Percentiles rank a stretch among this genome's conserved stretches.
These are phyloP conservation scores for Pantelozetes paolii DNA, from an alignment of 2,888 invertebrate genomes.

Conservation along the genomic window DNA sequence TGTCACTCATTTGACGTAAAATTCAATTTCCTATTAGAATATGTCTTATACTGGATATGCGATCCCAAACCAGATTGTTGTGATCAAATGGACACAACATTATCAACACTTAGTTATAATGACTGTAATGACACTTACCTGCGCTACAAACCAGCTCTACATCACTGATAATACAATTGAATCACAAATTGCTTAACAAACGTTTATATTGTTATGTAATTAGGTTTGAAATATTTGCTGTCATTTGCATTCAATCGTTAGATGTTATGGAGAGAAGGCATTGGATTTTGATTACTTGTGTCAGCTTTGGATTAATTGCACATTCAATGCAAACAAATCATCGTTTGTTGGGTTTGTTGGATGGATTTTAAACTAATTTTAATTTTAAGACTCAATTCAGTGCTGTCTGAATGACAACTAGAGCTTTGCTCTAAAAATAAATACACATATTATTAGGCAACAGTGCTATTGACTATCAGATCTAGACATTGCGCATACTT, in stretches of 20 bases:
- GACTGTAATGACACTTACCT: constrained; percentile 25
- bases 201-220: not conserved
- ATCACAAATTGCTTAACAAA: not conserved
- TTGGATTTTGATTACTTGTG: not conserved
- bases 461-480: not conserved
- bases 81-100: too few relatives aligned
- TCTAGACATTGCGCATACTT: not conserved
- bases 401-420: not conserved
- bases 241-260: not conserved
- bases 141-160: constrained; percentile 7
- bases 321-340: not conserved
- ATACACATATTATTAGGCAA: not conserved
- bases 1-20: too few relatives aligned
- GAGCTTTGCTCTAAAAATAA: not conserved
- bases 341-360: not conserved
- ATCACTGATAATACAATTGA: not conserved
- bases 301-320: not conserved
- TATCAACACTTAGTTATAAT: too few relatives aligned
- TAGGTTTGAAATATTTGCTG: not conserved
- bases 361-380: not conserved
- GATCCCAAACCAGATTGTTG: too few relatives aligned
- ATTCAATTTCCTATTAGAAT: too few relatives aligned
- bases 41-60: too few relatives aligned
- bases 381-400: not conserved
- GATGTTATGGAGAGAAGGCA: not conserved